Base-by-base conservation (phyloP, 2,888 invertebrate genomes). In the Melipona bicolor region DNA sequence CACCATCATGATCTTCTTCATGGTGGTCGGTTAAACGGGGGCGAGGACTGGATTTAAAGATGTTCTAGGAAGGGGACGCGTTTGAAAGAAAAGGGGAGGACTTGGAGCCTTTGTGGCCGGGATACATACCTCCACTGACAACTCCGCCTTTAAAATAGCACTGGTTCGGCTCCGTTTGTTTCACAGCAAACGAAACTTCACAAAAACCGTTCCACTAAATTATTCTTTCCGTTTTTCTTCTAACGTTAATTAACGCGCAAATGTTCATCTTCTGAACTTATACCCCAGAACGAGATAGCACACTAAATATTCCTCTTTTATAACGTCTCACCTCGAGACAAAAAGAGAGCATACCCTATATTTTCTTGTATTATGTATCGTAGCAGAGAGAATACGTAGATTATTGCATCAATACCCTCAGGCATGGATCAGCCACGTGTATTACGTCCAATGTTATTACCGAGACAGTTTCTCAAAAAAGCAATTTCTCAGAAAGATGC, bases 31-130 rank as follows among this genome's bases (percentile, higher is more conserved):
- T 81, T 86, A 81, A 84, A 84, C 87, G 84, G 86, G 87, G 87
- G 89, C 86, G 83, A 88, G 87, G 85, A 86, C 85, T 85, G 87
- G 87, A 76, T 84, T 74, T 85, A 74, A 83, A 82, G 76, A 79
- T 67, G 78, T 81, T 83, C 84, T 80, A 88, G 86, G 86, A 88
- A 88, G 88, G 88, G 89, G 80, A 87, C 86, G 83, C 74, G 77
- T 85, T 82, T 78, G 87, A 88, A 88, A 88, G 88, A 90, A 92
- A 92, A 91, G 91, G 92, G 93, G 93, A 92, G 92, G 92, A 90
- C 91, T 91, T 90, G 87, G 83, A 88, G 85, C 87, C 87, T 88
- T 83, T 87, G 89, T 89, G 88, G 88, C 86, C 85, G 74, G 71
- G 82, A 75, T 81, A 80, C 87, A 75, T 81, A 80, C 87, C 84